Percentiles rank a stretch among this genome's conserved stretches.
Conservation (phyloP, 2,113 vertebrate species). For the Saccopteryx leptura region DNA sequence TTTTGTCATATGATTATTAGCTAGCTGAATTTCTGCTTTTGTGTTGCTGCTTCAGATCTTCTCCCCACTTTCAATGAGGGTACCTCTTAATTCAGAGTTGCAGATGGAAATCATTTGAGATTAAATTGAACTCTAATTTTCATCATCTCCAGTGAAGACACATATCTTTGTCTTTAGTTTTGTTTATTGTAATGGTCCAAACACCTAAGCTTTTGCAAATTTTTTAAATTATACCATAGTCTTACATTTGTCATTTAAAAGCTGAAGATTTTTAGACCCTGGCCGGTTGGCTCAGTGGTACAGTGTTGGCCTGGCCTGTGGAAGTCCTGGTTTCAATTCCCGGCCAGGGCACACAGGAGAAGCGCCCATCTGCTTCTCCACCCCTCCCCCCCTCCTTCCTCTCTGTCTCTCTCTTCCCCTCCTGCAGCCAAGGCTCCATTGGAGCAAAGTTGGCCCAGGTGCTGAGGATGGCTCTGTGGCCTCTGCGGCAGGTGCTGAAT, state of each 20-base stretch:
- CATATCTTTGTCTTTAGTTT: background rate
- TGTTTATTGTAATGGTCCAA: conserved; percentile 4
- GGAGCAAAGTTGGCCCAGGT: too few species aligned
- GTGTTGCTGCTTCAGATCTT: background rate
- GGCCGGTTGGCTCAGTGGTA: too few species aligned
- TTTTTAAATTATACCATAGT: background rate
- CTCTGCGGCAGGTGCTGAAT: too few species aligned
- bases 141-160: background rate
- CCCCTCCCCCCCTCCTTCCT: too few species aligned
- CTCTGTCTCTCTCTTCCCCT: too few species aligned
- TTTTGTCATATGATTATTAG: background rate
- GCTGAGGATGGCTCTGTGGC: too few species aligned
- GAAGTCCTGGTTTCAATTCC: too few species aligned
- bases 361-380: too few species aligned
- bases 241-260: conserved; percentile 17
- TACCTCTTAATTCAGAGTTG: background rate
- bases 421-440: too few species aligned
- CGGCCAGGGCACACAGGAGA: too few species aligned
- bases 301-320: too few species aligned
- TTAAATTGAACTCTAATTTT: conserved; percentile 49
- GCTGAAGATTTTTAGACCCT: background rate
- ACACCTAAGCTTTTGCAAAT: background rate
- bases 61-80: background rate
- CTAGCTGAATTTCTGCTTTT: conserved; percentile 4
- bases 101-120: conserved; percentile 2